Conservation (phyloP, 2,888 invertebrate species). For the Antheraea assamensis region DNA sequence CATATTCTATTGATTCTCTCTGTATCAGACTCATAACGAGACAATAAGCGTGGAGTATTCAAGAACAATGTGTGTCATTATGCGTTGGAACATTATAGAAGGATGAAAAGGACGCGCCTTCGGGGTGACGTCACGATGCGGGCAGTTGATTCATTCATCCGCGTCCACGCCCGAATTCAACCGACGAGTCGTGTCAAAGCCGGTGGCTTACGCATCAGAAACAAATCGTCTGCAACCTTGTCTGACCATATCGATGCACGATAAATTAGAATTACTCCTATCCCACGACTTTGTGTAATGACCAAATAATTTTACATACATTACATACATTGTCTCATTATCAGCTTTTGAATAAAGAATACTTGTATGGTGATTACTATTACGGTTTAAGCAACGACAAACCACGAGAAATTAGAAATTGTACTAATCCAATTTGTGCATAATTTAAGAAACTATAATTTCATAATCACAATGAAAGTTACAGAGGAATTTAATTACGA, state of each 20-base stretch:
- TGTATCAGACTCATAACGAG: neutral
- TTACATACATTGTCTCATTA: neutral
- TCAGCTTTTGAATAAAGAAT: neutral
- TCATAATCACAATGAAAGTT: neutral
- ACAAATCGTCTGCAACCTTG: conserved; percentile 53
- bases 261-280: neutral
- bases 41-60: conserved; percentile 10
- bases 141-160: conserved; percentile 64
- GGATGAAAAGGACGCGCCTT: conserved; percentile 56
- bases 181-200: conserved; percentile 39
- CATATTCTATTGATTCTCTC: conserved; percentile 8
- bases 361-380: neutral
- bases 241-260: conserved; percentile 48
- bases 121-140: conserved; percentile 61
- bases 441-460: neutral
- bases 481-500: neutral
- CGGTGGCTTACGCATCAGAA: conserved; percentile 60
- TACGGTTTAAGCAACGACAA: neutral
- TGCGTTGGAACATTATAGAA: conserved; percentile 33
- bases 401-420: neutral
- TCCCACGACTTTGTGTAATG: neutral
- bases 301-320: neutral
- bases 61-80: conserved; percentile 25
- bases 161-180: conserved; percentile 42
- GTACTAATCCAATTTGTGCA: neutral